A percentile compares a stretch with the other conserved stretches of the same genome.
Evolutionary conservation across 1,140 invertebrate species (phyloP).

Genomic region (Teleogryllus occipitalis): DNA sequence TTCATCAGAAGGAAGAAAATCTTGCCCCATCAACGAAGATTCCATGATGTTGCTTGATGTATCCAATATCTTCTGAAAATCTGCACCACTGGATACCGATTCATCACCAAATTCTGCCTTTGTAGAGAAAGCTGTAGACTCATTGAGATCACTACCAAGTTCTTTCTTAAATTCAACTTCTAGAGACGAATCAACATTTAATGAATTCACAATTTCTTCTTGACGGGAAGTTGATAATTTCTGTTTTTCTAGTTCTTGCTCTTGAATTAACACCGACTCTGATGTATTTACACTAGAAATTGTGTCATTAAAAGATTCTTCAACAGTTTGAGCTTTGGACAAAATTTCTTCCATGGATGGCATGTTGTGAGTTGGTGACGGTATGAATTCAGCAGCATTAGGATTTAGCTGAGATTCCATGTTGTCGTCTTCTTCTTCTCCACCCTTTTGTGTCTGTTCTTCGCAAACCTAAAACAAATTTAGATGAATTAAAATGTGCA

Average conservation of each 20-base stretch:
- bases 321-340: slow-evolving; percentile 47
- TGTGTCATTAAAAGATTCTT: slow-evolving; percentile 23
- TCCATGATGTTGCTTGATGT: slow-evolving; percentile 24
- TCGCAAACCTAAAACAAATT: not conserved
- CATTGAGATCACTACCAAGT: slow-evolving; percentile 32
- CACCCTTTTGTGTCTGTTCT: not conserved
- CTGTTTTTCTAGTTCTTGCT: not conserved
- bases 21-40: slow-evolving; percentile 28
- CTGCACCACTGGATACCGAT: slow-evolving; percentile 32
- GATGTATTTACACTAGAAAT: not conserved
- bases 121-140: slow-evolving; percentile 42
- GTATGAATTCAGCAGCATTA: slow-evolving; percentile 62
- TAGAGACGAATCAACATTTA: not conserved
- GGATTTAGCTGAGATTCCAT: slow-evolving; percentile 65
- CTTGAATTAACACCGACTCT: not conserved
- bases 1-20: slow-evolving; percentile 25
- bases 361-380: slow-evolving; percentile 37
- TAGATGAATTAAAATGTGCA: not conserved
- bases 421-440: slow-evolving; percentile 28
- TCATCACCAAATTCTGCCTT: slow-evolving; percentile 44
- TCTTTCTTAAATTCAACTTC: not conserved
- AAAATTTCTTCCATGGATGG: slow-evolving; percentile 43
- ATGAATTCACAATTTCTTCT: not conserved
- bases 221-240: not conserved
- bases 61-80: slow-evolving; percentile 29